A percentile compares a stretch with the other conserved stretches of the same genome.
These are phyloP conservation scores for Sternotherus odoratus DNA, from an alignment of 2,797 vertebrate genomes.

Conservation along the genomic window DNA sequence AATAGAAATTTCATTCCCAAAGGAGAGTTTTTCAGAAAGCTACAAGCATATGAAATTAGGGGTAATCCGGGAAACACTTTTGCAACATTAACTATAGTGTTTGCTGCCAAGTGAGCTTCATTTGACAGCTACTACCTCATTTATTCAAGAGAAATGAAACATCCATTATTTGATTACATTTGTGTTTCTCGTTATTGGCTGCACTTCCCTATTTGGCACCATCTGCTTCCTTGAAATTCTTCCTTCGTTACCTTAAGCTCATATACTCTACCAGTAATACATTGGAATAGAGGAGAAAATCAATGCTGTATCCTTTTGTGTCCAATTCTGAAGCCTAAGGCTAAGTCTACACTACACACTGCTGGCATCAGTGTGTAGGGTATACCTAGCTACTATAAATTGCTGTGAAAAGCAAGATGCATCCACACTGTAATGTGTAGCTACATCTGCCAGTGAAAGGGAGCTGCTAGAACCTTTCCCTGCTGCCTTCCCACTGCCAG, in stretches of 20 bases:
- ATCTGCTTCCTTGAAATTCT: conserved; percentile 12
- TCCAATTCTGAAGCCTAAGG: not conserved
- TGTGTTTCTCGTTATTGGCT: conserved; percentile 16
- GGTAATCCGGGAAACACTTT: not conserved
- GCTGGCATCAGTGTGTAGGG: not conserved
- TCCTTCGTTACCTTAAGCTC: not conserved
- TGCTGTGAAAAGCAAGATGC: not conserved
- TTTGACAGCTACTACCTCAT: not conserved
- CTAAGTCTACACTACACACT: not conserved
- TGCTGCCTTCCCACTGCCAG: not conserved
- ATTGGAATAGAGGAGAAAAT: not conserved
- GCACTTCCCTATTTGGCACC: not conserved
- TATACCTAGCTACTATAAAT: too few species aligned
- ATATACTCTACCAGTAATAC: not conserved
- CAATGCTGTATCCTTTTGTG: not conserved
- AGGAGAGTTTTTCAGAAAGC: not conserved
- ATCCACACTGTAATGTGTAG: not conserved
- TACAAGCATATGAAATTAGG: not conserved
- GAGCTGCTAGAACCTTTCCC: too few species aligned
- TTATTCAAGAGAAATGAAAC: conserved; percentile 13
- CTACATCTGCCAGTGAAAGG: not conserved
- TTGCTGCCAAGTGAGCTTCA: not conserved
- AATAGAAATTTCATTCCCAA: not conserved
- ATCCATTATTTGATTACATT: conserved; percentile 25
- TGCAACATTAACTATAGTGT: not conserved